phyloP scores from a whole-genome alignment of 1,140 invertebrate genomes.

The Glossosoma conforme region DNA sequence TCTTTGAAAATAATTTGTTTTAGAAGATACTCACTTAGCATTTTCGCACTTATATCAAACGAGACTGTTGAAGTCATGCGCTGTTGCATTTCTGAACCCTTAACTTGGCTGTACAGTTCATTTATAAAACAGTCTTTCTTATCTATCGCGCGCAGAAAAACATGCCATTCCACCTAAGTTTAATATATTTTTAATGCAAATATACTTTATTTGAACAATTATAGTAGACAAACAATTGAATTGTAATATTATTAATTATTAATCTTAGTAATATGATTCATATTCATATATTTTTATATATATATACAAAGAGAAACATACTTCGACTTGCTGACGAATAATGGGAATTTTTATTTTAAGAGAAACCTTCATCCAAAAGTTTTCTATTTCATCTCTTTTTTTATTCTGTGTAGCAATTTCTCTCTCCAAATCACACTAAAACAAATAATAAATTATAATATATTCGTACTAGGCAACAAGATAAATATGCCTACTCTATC shows the following conservation, averaged over 20 bases:
- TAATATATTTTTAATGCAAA: too few species aligned
- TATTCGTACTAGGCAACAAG: too few species aligned
- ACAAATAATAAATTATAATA: constrained; percentile 1
- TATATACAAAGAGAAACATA: background rate
- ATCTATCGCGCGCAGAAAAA: constrained; percentile 13
- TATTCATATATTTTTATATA: background rate
- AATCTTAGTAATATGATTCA: too few species aligned
- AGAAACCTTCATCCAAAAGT: constrained; percentile 15
- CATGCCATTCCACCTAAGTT: constrained; percentile 5
- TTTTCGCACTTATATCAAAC: background rate
- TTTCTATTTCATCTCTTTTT: constrained; percentile 7
- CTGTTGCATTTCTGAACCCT: constrained; percentile 8
- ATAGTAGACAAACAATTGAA: too few species aligned
- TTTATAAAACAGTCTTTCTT: constrained; percentile 12
- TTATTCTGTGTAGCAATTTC: constrained; percentile 3
- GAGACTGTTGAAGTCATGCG: constrained; percentile 7
- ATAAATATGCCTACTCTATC: too few species aligned
- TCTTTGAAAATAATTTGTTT: too few species aligned
- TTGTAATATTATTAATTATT: too few species aligned
- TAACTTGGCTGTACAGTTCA: constrained; percentile 3
- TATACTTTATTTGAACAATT: too few species aligned
- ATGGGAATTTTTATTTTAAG: constrained; percentile 10
- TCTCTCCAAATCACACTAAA: constrained; percentile 4
- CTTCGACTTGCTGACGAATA: constrained; percentile 11
- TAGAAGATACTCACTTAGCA: too few species aligned